A percentile compares a stretch with the other conserved stretches of the same genome.
These are phyloP conservation scores for Tetragnatha versicolor DNA, from an alignment of 1,140 invertebrate genomes.

Conservation along the genomic window DNA sequence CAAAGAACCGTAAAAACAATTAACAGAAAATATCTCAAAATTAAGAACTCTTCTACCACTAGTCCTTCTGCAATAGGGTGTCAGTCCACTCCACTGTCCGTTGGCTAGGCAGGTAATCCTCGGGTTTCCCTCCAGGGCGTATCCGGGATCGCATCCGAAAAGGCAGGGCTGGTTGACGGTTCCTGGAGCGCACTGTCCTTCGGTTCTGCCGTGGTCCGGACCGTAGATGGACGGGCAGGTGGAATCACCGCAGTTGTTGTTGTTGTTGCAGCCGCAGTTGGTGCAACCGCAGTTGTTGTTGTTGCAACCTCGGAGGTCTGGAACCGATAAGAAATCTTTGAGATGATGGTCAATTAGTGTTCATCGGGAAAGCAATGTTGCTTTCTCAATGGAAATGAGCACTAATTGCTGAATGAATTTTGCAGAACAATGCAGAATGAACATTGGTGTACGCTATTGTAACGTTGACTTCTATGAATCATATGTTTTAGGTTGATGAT, in stretches of 20 bases:
- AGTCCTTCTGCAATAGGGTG: conserved; percentile 35
- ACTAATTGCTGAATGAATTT: no score
- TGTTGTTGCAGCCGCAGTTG: neutral
- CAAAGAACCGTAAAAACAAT: no score
- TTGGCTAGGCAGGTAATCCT: conserved; percentile 32
- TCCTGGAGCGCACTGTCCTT: conserved; percentile 51
- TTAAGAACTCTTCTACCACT: conserved; percentile 20
- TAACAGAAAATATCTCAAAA: no score
- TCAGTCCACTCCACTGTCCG: conserved; percentile 30
- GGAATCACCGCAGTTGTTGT: neutral
- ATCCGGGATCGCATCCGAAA: conserved; percentile 35
- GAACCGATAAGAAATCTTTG: no score
- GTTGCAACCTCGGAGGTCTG: neutral
- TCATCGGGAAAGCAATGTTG: no score
- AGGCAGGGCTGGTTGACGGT: conserved; percentile 15
- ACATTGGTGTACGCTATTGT: no score
- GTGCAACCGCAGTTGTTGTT: neutral
- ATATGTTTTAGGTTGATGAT: no score
- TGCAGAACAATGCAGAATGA: no score
- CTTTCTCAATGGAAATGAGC: no score
- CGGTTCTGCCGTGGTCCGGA: conserved; percentile 13
- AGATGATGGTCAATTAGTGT: no score
- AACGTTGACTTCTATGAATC: no score
- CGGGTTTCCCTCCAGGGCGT: conserved; percentile 21
- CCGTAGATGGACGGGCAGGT: neutral